Evolutionary conservation across 1,140 invertebrate species (phyloP), one percentile per base, ranked within the genome.

Genomic region (Anastrepha obliqua): DNA sequence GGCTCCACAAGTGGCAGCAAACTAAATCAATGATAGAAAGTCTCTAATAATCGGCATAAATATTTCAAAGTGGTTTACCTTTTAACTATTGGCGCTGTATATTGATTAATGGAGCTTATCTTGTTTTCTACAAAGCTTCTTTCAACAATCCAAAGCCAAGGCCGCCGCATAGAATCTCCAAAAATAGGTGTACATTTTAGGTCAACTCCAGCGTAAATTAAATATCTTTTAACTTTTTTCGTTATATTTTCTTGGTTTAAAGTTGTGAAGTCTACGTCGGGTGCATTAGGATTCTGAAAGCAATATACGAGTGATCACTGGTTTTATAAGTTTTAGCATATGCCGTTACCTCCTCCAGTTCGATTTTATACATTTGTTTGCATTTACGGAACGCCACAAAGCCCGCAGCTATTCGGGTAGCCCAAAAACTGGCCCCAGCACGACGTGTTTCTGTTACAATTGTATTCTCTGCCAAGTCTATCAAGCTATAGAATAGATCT

Each of bases 351-450:
- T 91, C 74, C 87, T 93, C 91, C 44, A 91, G 87, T 88, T 92
- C 90, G 39, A 88, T 90, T 55, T 90, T 91, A 42, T 90, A 92
- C 91, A 92, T 91, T 20, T 89, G 87, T 62, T 93, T 93, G 88
- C 93, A 92, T 59, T 90, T 89, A 1, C 86, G 88, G 11, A 93
- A 90, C 85, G 90, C 91, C 4, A 70, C 70, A 67, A 93, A 92
- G 4, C 91, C 90, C 8, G 90, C 39, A 0, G 90, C 17, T 88
- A 93, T 90, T 47, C 92, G 90, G 1, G 64, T 67, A 8, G 90
- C 91, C 92, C 92, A 93, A 87, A 92, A 93, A 42, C 90, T 90
- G 8, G 91, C 91, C 11, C 90, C 91, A 11, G 58, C 1, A 0
- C 91, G 89, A 17, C 85, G 89, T 3, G 55, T 58, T 6, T 88